Evolutionary conservation across 2,888 invertebrate species (phyloP).

Genomic region (Eristalis tenax): DNA sequence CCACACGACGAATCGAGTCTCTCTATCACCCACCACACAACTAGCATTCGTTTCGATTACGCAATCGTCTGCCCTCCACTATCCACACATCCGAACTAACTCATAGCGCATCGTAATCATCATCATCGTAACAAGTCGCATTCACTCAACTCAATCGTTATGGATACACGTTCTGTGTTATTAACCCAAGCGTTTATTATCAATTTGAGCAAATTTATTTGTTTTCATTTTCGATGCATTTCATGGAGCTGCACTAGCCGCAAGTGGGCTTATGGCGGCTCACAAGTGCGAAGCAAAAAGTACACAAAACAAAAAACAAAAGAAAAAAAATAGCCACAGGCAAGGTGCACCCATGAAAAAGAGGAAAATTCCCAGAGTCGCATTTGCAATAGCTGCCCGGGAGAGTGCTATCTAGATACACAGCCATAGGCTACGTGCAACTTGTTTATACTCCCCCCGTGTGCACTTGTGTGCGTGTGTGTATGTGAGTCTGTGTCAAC

Average conservation of each 20-base stretch:
- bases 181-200: constrained; percentile 45
- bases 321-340: neutral
- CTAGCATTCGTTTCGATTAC: constrained; percentile 6
- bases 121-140: constrained; percentile 37
- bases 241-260: neutral
- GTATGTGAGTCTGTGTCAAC: neutral
- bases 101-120: constrained; percentile 7
- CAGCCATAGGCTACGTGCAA: constrained; percentile 33
- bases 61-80: neutral
- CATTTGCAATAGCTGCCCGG: constrained; percentile 59
- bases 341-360: constrained; percentile 2
- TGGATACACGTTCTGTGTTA: constrained; percentile 14
- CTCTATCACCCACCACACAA: neutral
- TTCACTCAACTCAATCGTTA: constrained; percentile 18
- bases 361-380: constrained; percentile 63
- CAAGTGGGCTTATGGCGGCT: neutral
- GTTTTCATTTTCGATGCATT: constrained; percentile 6
- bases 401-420: constrained; percentile 39
- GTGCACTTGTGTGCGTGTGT: neutral
- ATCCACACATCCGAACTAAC: neutral
- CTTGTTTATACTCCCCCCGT: constrained; percentile 6
- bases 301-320: neutral
- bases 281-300: neutral
- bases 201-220: constrained; percentile 45
- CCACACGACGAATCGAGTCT: constrained; percentile 11